A percentile compares a stretch with the other conserved stretches of the same genome.
These are phyloP conservation scores for Turdus rufiventris DNA, from an alignment of 2,113 vertebrate species.

Conservation along the genomic window DNA sequence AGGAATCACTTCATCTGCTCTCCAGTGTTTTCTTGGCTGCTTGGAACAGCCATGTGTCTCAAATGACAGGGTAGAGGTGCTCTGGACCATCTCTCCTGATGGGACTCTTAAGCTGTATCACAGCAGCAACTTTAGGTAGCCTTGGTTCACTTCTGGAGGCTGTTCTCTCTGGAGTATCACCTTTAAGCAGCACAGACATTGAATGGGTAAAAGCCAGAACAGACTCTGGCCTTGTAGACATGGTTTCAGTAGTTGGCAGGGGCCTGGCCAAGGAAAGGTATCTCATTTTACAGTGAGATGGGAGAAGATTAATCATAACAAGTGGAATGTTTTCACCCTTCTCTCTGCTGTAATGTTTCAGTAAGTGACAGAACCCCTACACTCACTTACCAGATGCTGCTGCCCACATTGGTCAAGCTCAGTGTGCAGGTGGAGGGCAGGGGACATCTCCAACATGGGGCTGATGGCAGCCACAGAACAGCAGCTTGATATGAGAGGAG, in stretches of 20 bases:
- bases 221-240: background rate
- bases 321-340: background rate
- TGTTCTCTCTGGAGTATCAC: accelerated
- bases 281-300: background rate
- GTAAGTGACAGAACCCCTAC: background rate
- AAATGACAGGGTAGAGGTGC: background rate
- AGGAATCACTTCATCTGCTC: background rate
- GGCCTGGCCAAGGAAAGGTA: background rate
- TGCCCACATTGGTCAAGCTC: background rate
- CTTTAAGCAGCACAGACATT: background rate
- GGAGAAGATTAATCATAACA: background rate
- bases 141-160: background rate
- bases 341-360: background rate
- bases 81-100: background rate
- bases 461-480: background rate
- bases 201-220: background rate
- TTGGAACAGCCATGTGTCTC: background rate
- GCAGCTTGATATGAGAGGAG: background rate
- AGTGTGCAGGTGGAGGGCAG: background rate
- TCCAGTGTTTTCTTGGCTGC: background rate
- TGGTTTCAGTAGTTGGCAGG: background rate
- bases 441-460: background rate
- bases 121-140: background rate
- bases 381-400: background rate
- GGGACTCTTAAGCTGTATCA: background rate